Evolutionary conservation across 2,113 vertebrate genomes (phyloP), one percentile per base, ranked within the genome.

Genomic region (Alaudala cheleensis): DNA sequence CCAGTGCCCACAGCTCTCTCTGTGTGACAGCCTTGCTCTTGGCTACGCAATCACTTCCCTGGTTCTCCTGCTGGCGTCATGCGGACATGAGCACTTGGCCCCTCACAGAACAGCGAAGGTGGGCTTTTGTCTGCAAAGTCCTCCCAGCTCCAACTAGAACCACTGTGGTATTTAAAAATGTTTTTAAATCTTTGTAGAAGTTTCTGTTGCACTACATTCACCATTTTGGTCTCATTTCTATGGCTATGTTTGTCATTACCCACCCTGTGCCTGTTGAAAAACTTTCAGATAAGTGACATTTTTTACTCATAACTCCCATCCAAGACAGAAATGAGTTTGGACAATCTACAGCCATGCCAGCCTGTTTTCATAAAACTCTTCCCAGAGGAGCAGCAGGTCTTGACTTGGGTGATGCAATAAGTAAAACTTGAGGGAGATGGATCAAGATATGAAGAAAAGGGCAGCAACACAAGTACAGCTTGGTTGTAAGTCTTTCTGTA

Each of bases 21-120:
- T 9, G 29, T 77, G 49, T 17, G 25, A 57, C 47, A 49, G 47
- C 79, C 56, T 7, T 1, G 34, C 64, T 45, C 45, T 51, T 6
- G 1, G 40, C 85, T 82, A 23, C 26, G 51, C 40, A 57, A 29
- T 40, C 31, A 1, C 4, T 76, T 54, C 42, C 61, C n/a, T 31
- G 14, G 11, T 51, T 80, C 4, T 0, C 26, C 34, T n/a, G 10
- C 47, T 3, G 0, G 12, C n/a, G 31, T n/a, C 20, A 0, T 11
- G 56, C 62, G 65, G 56, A 45, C 5, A 2, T 22, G 42, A 72
- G 23, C 31, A 6, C 44, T 51, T 56, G 45, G 28, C 61, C 50
- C n/a, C 51, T 84, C 77, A n/a, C 31, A 12, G 1, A 6, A 39
- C 57, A 80, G 14, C 0, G 0, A 45, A 72, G 42, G 5, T 2